phyloP scores from a whole-genome alignment of 2,113 vertebrate genomes.

The Pan paniscus region DNA sequence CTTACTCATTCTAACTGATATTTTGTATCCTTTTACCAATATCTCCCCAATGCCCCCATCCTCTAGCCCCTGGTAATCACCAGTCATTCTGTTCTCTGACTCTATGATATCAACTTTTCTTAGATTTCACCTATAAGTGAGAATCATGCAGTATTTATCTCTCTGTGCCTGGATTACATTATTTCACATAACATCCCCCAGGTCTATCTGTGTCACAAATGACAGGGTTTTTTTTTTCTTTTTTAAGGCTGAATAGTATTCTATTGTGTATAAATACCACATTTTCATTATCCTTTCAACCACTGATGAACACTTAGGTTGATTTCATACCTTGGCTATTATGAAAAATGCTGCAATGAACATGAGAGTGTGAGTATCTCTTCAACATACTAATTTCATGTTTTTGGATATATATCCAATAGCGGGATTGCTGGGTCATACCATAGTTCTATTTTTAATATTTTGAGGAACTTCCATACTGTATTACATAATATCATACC shows the following conservation, averaged over 20 bases:
- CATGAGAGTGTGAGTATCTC: neutral
- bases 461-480: neutral
- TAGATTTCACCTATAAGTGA: neutral
- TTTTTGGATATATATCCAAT: neutral
- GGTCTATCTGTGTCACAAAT: neutral
- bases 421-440: neutral
- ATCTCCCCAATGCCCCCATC: neutral
- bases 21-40: neutral
- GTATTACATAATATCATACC: neutral
- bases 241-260: neutral
- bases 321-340: neutral
- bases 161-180: neutral
- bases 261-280: neutral
- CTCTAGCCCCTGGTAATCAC: neutral
- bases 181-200: neutral
- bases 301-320: neutral
- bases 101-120: neutral
- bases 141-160: neutral
- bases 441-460: neutral
- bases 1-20: neutral
- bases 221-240: neutral
- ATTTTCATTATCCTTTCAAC: neutral
- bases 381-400: neutral
- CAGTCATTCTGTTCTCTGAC: neutral
- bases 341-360: neutral